Evolutionary conservation across 2,797 vertebrate genomes (phyloP), one percentile per base, ranked within the genome.

Genomic region (Heterohyrax brucei): DNA sequence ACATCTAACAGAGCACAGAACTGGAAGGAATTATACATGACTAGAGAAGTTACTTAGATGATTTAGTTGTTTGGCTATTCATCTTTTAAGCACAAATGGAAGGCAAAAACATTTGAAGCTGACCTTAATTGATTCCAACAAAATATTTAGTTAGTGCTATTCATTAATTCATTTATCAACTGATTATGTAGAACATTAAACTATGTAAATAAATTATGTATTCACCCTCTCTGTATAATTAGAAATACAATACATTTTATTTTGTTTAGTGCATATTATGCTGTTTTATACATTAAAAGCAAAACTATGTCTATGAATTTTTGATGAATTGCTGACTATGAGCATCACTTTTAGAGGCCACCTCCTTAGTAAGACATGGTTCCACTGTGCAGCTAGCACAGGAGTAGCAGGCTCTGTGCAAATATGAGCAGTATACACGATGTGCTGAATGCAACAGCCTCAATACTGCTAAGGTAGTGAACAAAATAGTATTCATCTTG

Each of bases 181-280:
- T 93, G 95, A 86, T 85, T 75, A 50, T 75, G 75, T 7, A 93
- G 9, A 26, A 80, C 21, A 64, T 48, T 89, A 90, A 95, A 84
- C 4, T 92, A 73, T 79, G n/a, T 30, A 90, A 78, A 95, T 83
- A 79, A 90, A 94, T 19, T 76, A 83, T 7, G 10, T 72, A 19
- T 33, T 91, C 26, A 85, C 3, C 39, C 6, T 61, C n/a, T 72
- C 48, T 79, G 21, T 79, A 7, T n/a, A 79, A 48, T 81, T 81
- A 83, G 59, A 89, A 77, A 56, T 46, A 56, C 0, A 84, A 62
- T 64, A 56, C 30, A 56, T 33, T 62, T 64, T 44, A 84, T 77
- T 83, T 28, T 80, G 4, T 56, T 92, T 89, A 68, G 66, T 86
- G 39, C 28, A 13, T 24, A 39, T 56, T 78, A 7, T 3, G 28